These are phyloP conservation scores for Thera obeliscata DNA, from an alignment of 2,888 invertebrate genomes.

Conservation along the genomic window DNA sequence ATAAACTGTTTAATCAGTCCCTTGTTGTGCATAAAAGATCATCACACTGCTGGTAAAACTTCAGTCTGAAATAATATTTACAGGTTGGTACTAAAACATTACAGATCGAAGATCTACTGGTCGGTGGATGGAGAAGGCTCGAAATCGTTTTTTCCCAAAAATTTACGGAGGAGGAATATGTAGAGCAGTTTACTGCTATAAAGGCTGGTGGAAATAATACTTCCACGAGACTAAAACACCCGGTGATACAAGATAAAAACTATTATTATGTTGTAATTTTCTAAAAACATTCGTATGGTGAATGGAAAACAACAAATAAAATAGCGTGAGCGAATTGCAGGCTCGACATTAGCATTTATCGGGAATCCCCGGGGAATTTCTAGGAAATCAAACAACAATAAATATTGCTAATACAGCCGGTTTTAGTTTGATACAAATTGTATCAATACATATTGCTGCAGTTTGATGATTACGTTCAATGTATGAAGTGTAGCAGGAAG, in stretches of 20 bases:
- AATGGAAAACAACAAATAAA: not conserved
- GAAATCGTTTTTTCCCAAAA: no score
- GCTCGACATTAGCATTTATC: not conserved
- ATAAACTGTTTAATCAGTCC: slow-evolving; percentile 5
- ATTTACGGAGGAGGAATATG: no score
- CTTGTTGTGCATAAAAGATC: not conserved
- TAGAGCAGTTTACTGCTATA: no score
- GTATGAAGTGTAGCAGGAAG: not conserved
- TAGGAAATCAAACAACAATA: not conserved
- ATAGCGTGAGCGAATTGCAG: slow-evolving; percentile 1
- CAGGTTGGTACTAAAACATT: no score
- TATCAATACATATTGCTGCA: not conserved
- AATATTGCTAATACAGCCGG: not conserved
- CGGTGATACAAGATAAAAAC: no score
- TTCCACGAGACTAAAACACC: no score
- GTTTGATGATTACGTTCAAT: not conserved
- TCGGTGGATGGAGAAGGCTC: no score
- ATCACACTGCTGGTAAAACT: not conserved
- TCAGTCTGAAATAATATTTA: not conserved
- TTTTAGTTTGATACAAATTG: not conserved
- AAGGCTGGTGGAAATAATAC: no score
- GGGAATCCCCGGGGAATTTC: slow-evolving; percentile 10
- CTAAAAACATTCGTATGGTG: not conserved
- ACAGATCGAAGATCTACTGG: no score
- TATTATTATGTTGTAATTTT: not conserved